phyloP scores from a whole-genome alignment of 2,113 vertebrate genomes.

The Thalassoma bifasciatum region DNA sequence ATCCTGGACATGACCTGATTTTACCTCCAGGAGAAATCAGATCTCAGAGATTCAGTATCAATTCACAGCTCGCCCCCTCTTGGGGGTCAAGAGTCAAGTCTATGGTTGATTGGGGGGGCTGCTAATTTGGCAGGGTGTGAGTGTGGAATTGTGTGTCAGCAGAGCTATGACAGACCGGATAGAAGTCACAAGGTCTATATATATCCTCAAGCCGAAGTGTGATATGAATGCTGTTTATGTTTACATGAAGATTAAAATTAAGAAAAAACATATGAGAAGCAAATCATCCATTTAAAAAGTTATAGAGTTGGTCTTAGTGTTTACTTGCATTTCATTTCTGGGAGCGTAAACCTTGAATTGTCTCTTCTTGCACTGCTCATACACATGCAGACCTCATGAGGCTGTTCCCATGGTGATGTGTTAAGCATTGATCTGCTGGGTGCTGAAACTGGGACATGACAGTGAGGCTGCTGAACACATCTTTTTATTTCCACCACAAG shows the following conservation, averaged over 20 bases:
- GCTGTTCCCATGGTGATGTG: conserved; percentile 69
- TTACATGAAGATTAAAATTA: conserved; percentile 5
- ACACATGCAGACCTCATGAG: conserved; percentile 38
- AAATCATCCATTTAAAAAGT: background rate
- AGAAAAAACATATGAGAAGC: background rate
- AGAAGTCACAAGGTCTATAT: background rate
- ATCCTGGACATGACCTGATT: conserved; percentile 44
- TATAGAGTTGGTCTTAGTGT: background rate
- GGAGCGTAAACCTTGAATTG: conserved; percentile 6
- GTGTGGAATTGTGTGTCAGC: conserved; percentile 12
- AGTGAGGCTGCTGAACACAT: conserved; percentile 17
- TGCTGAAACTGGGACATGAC: conserved; percentile 55
- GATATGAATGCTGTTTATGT: background rate
- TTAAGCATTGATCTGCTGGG: conserved; percentile 31
- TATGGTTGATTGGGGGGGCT: background rate
- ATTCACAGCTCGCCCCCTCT: background rate
- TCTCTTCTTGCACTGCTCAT: conserved; percentile 17
- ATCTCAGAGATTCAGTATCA: conserved; percentile 14
- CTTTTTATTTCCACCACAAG: conserved; percentile 9
- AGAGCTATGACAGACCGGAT: conserved; percentile 8
- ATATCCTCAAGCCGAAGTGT: background rate
- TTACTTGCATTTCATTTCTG: background rate
- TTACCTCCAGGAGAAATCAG: conserved; percentile 1
- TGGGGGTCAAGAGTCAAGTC: conserved; percentile 14
- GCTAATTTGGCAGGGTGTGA: conserved; percentile 4